Conservation (phyloP, 2,888 invertebrate species). For the Callyntrura sp. region DNA sequence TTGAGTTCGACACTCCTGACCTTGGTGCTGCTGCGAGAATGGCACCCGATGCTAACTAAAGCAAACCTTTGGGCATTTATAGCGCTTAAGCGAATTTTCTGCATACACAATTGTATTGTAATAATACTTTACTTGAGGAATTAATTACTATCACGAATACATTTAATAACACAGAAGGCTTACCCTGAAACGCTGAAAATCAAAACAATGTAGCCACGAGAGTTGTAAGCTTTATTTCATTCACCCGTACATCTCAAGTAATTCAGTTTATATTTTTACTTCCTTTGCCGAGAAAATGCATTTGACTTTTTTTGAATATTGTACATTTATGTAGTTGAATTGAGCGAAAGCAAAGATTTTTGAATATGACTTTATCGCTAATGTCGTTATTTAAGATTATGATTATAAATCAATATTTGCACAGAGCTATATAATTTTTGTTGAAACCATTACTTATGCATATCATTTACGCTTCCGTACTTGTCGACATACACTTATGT, state of each 20-base stretch:
- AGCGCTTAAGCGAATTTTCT: no score
- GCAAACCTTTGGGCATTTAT: no score
- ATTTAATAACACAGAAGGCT: background rate
- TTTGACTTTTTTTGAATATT: slow-evolving; percentile 16
- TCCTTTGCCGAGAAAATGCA: slow-evolving; percentile 17
- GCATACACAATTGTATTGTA: no score
- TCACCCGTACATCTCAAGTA: background rate
- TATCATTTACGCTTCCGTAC: slow-evolving; percentile 55
- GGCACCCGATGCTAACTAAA: slow-evolving; percentile 69
- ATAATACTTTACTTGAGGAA: no score
- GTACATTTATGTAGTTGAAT: background rate
- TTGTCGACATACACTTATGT: background rate
- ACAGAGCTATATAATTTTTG: slow-evolving; percentile 1
- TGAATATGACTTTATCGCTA: background rate
- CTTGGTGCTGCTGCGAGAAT: slow-evolving; percentile 81
- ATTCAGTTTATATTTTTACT: slow-evolving; percentile 35
- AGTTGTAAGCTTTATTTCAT: background rate
- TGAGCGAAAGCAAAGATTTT: background rate
- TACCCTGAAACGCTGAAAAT: background rate
- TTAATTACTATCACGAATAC: no score
- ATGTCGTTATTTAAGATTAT: background rate
- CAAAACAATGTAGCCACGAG: background rate
- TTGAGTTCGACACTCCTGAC: slow-evolving; percentile 82
- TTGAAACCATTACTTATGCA: slow-evolving; percentile 35
- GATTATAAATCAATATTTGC: background rate